phyloP scores from a whole-genome alignment of 2,113 vertebrate species.

The Callionymus lyra region DNA sequence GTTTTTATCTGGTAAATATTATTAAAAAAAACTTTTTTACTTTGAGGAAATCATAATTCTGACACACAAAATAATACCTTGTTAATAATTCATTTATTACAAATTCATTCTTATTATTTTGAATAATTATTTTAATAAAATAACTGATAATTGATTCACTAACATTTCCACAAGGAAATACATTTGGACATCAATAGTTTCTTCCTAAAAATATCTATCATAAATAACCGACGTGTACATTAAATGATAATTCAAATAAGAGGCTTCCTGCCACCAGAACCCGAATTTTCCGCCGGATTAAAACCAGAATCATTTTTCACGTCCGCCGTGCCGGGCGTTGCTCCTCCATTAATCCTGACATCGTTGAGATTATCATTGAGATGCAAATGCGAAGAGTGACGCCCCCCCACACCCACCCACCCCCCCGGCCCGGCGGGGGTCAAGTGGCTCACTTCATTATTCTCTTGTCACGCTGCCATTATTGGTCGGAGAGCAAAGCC shows the following conservation, averaged over 20 bases:
- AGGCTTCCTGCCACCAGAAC: constrained; percentile 10
- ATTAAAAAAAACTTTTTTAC: no score
- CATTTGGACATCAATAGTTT: no score
- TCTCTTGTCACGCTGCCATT: constrained; percentile 66
- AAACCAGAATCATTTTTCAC: constrained; percentile 19
- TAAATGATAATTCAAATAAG: constrained; percentile 11
- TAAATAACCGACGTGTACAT: no score
- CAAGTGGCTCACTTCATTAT: constrained; percentile 72
- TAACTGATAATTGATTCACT: no score
- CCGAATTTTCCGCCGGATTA: constrained; percentile 4
- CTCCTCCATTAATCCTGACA: constrained; percentile 55
- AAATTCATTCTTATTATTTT: no score
- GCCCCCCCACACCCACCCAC: constrained; percentile 43
- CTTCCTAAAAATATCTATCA: no score
- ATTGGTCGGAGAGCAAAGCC: constrained; percentile 45
- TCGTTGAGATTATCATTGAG: constrained; percentile 72
- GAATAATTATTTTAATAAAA: no score
- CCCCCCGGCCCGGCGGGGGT: constrained; percentile 53
- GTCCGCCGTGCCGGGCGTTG: constrained; percentile 18
- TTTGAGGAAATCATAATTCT: no score
- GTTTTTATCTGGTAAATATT: no score
- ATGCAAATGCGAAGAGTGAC: constrained; percentile 66
- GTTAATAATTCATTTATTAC: no score
- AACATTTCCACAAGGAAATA: no score
- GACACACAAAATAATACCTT: no score